Evolutionary conservation across 2,113 vertebrate species (phyloP).

Genomic region (Callipepla squamata): DNA sequence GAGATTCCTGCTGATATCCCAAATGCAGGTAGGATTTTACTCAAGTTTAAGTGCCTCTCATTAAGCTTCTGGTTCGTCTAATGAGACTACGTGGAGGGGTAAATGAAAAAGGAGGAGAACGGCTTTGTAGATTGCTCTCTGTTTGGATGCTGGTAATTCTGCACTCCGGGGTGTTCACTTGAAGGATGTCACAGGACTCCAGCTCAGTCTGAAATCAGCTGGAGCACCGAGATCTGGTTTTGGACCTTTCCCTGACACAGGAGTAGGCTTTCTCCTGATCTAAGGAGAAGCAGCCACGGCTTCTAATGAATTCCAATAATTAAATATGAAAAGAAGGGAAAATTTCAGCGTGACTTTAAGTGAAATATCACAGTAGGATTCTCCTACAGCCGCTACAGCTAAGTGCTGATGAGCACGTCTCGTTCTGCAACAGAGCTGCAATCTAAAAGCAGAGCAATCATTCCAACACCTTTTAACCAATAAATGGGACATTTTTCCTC

Average conservation of each 20-base stretch:
- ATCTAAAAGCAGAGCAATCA: constrained; percentile 40
- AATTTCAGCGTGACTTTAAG: not conserved
- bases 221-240: not conserved
- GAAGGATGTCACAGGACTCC: not conserved
- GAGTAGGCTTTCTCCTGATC: not conserved
- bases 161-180: not conserved
- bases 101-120: constrained; percentile 6
- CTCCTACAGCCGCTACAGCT: constrained; percentile 28
- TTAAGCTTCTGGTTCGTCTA: constrained; percentile 26
- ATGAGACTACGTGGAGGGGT: constrained; percentile 2
- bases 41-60: constrained; percentile 46
- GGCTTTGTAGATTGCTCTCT: not conserved
- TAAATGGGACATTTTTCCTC: constrained; percentile 32
- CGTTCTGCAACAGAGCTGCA: constrained; percentile 19
- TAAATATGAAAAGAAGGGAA: not conserved
- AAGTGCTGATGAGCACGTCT: constrained; percentile 23
- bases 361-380: constrained; percentile 43
- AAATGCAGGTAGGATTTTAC: constrained; percentile 1
- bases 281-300: not conserved
- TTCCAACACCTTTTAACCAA: constrained; percentile 50
- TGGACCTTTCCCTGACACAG: not conserved
- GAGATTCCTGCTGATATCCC: constrained; percentile 30
- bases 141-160: not conserved
- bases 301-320: not conserved
- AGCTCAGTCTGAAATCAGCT: not conserved